phyloP scores from a whole-genome alignment of 2,888 invertebrate species.

The Andricus curvator region DNA sequence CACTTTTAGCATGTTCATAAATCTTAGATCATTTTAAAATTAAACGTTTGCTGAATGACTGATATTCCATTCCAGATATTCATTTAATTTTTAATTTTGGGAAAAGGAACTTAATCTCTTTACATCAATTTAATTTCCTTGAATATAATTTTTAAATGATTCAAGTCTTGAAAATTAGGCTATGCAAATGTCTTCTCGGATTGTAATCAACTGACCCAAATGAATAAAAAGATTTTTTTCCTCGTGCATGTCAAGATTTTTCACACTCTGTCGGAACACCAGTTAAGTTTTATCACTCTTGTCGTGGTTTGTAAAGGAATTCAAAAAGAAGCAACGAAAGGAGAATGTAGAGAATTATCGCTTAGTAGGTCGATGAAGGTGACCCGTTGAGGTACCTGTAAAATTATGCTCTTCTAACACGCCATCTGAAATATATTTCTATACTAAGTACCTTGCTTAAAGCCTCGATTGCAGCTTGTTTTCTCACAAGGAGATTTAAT shows the following conservation, averaged over 20 bases:
- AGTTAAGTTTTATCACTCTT: constrained; percentile 25
- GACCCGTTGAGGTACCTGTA: constrained; percentile 59
- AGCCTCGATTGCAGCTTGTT: background rate
- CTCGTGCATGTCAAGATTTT: background rate
- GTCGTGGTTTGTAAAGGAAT: constrained; percentile 8
- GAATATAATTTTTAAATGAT: background rate
- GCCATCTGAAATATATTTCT: constrained; percentile 62
- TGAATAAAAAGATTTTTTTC: background rate
- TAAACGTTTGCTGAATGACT: no score
- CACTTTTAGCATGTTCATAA: no score
- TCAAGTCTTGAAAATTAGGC: background rate
- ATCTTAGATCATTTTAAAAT: no score
- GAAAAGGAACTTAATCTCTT: no score
- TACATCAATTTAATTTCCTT: no score
- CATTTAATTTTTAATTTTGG: no score
- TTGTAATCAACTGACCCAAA: background rate
- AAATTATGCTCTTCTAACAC: constrained; percentile 69
- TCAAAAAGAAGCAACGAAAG: constrained; percentile 20
- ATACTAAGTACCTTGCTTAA: background rate
- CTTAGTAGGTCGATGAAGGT: constrained; percentile 68
- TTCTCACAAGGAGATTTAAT: background rate
- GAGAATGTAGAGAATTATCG: constrained; percentile 60
- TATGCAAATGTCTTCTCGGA: constrained; percentile 1
- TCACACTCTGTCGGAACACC: background rate
- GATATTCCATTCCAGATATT: no score